Percentiles rank a stretch among this genome's conserved stretches.
Conservation (phyloP, 23 tunicate species). For the Trididemnum clinides region DNA sequence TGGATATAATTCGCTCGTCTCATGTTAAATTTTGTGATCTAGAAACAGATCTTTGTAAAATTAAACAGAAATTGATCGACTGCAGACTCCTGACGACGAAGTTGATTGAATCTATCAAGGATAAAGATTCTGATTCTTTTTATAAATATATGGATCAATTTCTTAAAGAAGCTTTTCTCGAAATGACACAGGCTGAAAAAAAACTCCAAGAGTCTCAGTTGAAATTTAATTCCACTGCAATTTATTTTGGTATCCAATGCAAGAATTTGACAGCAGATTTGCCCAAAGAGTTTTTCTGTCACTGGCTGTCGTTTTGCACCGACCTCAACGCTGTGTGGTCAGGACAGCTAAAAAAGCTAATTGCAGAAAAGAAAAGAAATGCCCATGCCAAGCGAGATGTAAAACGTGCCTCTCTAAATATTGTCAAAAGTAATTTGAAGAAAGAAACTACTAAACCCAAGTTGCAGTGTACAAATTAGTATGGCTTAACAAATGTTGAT, state of each 20-base stretch:
- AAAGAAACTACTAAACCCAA: no score
- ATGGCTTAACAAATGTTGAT: no score
- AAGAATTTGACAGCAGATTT: neutral
- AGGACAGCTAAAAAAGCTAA: neutral
- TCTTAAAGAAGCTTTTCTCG: neutral
- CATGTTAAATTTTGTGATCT: slow-evolving; percentile 1
- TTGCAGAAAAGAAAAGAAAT: neutral
- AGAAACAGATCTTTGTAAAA: neutral
- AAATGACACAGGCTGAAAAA: neutral
- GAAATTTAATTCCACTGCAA: neutral
- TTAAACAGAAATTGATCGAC: neutral
- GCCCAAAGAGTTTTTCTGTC: slow-evolving; percentile 8
- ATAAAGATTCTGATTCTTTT: neutral
- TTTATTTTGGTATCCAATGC: neutral
- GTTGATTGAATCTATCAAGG: neutral
- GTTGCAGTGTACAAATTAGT: no score
- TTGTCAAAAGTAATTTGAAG: neutral
- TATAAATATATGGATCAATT: neutral
- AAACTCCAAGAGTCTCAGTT: neutral
- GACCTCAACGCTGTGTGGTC: slow-evolving; percentile 15
- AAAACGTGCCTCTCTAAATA: neutral
- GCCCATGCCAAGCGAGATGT: neutral
- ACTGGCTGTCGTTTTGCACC: slow-evolving; percentile 11
- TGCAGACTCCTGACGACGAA: neutral
- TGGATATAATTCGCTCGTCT: neutral